A percentile compares a stretch with the other conserved stretches of the same genome.
Evolutionary conservation across 2,113 vertebrate genomes (phyloP).

Genomic region (Rhinichthys klamathensis): DNA sequence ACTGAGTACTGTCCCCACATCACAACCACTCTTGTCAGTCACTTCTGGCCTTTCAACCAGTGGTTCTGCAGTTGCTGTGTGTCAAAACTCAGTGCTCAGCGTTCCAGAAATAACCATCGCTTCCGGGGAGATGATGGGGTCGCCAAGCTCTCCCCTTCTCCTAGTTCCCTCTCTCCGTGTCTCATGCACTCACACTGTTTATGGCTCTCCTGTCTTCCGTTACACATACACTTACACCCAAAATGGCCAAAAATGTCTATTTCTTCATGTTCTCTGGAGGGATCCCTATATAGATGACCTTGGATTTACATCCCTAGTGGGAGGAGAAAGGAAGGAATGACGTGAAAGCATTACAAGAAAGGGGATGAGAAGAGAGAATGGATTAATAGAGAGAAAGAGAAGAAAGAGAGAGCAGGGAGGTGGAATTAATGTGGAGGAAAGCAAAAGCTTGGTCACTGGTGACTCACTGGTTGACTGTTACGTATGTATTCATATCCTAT

Average conservation of each 20-base stretch:
- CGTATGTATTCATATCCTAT: conserved; percentile 47
- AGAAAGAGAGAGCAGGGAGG: background rate
- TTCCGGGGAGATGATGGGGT: conserved; percentile 49
- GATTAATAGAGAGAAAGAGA: background rate
- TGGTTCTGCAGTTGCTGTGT: conserved; percentile 16
- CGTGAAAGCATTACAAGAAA: background rate
- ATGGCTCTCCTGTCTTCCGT: conserved; percentile 12
- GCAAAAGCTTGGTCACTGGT: conserved; percentile 41
- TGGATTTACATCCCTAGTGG: conserved; percentile 4
- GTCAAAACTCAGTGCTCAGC: conserved; percentile 46
- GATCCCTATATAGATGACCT: conserved; percentile 35
- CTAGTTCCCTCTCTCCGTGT: background rate
- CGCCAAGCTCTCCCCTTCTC: background rate
- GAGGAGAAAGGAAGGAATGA: background rate
- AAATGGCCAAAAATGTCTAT: conserved; percentile 43
- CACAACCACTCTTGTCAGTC: background rate
- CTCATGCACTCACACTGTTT: conserved; percentile 17
- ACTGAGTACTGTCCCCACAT: conserved; percentile 25
- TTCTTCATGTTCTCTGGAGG: conserved; percentile 31
- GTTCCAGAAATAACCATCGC: conserved; percentile 41
- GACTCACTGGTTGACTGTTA: conserved; percentile 52
- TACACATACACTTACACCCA: background rate
- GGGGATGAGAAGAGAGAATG: background rate
- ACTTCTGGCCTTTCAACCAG: conserved; percentile 41
- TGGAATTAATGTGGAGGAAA: conserved; percentile 21